phyloP scores from a whole-genome alignment of 2,113 vertebrate genomes.

The Kobus ellipsiprymnus region DNA sequence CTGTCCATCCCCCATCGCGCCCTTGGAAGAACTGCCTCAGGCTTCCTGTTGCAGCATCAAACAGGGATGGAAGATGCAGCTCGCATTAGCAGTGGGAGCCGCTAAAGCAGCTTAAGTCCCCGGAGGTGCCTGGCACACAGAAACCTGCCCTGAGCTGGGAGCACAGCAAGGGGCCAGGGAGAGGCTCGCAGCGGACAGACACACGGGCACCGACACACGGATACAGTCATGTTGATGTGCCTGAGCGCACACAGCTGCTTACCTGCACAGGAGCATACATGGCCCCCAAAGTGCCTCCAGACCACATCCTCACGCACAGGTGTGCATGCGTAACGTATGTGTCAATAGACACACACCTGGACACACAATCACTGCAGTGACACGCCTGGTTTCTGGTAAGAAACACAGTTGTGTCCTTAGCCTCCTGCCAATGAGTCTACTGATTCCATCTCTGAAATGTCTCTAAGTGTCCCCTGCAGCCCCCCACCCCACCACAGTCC shows the following conservation, averaged over 20 bases:
- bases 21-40: conserved; percentile 46
- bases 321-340: fast-evolving
- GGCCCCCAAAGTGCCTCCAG: neutral
- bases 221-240: neutral
- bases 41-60: neutral
- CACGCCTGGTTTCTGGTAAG: neutral
- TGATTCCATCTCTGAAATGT: neutral
- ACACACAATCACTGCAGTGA: neutral
- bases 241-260: neutral
- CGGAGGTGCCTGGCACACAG: neutral
- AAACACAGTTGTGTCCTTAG: neutral
- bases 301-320: neutral
- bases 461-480: neutral
- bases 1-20: neutral
- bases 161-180: neutral
- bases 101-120: neutral
- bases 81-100: neutral
- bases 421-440: neutral
- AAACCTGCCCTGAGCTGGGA: neutral
- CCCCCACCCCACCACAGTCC: neutral
- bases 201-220: neutral
- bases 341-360: neutral
- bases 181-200: neutral
- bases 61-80: neutral
- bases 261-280: fast-evolving